phyloP scores from a whole-genome alignment of 2,113 vertebrate genomes.

The Geococcyx californianus region DNA sequence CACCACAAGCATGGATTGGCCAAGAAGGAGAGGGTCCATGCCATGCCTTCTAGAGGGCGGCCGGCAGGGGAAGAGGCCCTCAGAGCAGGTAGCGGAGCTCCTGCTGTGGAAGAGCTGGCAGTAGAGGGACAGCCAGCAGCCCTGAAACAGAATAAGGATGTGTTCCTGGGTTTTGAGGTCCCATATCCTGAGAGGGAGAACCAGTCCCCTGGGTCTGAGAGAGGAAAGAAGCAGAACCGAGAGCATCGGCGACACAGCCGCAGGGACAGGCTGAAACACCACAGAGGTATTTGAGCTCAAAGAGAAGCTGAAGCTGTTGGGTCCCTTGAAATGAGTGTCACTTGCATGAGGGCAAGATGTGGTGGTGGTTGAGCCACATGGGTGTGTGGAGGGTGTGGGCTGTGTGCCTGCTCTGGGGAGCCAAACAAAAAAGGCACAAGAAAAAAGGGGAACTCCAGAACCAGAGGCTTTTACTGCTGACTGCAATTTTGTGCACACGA shows the following conservation, averaged over 20 bases:
- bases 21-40: conserved; percentile 63
- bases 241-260: conserved; percentile 81
- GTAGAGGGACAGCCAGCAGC: conserved; percentile 63
- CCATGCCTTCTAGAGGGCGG: conserved; percentile 41
- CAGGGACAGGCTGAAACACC: conserved; percentile 77
- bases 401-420: conserved; percentile 1
- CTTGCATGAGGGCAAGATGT: background rate
- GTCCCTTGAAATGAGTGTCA: background rate
- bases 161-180: conserved; percentile 66
- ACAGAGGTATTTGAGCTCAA: conserved; percentile 66
- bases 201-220: conserved; percentile 76
- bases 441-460: conserved; percentile 26
- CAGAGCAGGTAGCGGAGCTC: conserved; percentile 72
- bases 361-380: background rate
- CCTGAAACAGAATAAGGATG: conserved; percentile 69
- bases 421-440: conserved; percentile 49
- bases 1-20: conserved; percentile 61
- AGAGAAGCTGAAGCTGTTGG: background rate
- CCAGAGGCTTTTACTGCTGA: background rate
- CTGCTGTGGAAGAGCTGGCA: conserved; percentile 71
- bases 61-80: conserved; percentile 65
- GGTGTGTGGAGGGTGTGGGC: background rate
- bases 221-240: conserved; percentile 79
- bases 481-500: background rate
- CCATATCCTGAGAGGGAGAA: conserved; percentile 73